Evolutionary conservation across 2,888 invertebrate genomes (phyloP), one percentile per base, ranked within the genome.

Genomic region (Conchocele bisecta): DNA sequence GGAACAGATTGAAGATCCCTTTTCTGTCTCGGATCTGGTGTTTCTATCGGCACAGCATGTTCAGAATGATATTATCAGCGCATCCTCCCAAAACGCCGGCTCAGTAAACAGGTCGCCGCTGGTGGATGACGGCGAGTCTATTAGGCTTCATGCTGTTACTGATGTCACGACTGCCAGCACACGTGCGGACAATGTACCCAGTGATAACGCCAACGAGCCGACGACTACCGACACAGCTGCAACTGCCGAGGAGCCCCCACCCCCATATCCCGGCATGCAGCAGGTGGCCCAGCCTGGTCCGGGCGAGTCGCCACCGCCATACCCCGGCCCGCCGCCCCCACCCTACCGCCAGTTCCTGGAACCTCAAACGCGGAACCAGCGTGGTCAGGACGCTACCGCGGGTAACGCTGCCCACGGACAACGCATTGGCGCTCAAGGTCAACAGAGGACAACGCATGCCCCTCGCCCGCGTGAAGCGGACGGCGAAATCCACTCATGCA

Each of bases 231-330:
- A n/a, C n/a, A n/a, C n/a, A n/a, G n/a, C n/a, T n/a, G n/a, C n/a
- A n/a, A n/a, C n/a, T 17, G 58, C 57, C 35, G 72, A 76, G n/a
- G 76, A 76, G 22, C 76, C 69, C 0, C 76, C 76, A n/a, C 76
- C 76, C 15, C 73, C 72, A 0, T 73, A 72, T 31, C 68, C 69
- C 2, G 76, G 76, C 11, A 44, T 61, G 0, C 64, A 67, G 33
- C 41, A 57, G 6, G 37, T 56, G 3, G 35, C 31, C 6, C 50
- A 41, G 4, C 63, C 56, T 13, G 42, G 46, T 13, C 70, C 73
- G 4, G 67, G 66, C 1, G 77, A 77, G 26, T 37, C 51, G 29
- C 77, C 77, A 13, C 77, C 77, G 1, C 77, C 77, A n/a, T 77
- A 77, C 24, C 68, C 74, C 5, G 73, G 70, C 17, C 44, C 64